Evolutionary conservation across 2,888 invertebrate genomes (phyloP).

Genomic region (Xanthorhoe spadicearia): DNA sequence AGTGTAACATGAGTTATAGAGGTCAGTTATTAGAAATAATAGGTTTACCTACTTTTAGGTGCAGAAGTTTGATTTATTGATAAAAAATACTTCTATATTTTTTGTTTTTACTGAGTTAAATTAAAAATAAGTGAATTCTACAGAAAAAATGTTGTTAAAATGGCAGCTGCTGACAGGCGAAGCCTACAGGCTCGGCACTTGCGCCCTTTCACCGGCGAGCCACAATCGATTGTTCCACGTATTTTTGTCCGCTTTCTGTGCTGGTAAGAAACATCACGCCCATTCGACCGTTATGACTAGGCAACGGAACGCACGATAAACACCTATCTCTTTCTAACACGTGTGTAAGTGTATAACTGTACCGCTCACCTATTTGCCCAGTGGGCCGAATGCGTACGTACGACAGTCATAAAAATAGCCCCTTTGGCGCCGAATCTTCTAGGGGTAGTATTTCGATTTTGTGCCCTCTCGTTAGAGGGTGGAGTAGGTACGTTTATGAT

Average conservation of each 20-base stretch:
- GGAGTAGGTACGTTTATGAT: constrained; percentile 67
- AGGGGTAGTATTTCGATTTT: constrained; percentile 80
- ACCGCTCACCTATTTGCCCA: constrained; percentile 80
- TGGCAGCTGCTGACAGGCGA: constrained; percentile 14
- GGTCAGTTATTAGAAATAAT: too few relatives aligned
- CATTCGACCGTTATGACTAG: constrained; percentile 85
- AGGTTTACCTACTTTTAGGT: background rate
- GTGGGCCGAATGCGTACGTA: constrained; percentile 81
- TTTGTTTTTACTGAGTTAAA: background rate
- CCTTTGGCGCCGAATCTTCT: constrained; percentile 83
- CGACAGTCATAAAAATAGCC: constrained; percentile 85
- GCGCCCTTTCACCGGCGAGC: constrained; percentile 64
- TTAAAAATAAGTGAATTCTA: background rate
- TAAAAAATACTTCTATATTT: background rate
- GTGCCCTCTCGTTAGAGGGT: constrained; percentile 76
- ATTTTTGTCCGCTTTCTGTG: constrained; percentile 82
- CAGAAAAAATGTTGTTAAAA: constrained; percentile 11
- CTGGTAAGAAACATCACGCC: constrained; percentile 85
- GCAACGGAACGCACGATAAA: constrained; percentile 78
- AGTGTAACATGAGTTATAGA: background rate
- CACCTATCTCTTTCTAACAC: constrained; percentile 76
- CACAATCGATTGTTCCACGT: constrained; percentile 82
- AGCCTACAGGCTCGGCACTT: constrained; percentile 52
- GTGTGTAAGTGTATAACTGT: constrained; percentile 70
- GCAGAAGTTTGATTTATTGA: background rate